Base-by-base conservation (phyloP, 2,888 invertebrate species). In the Carpatolechia fugitivella region DNA sequence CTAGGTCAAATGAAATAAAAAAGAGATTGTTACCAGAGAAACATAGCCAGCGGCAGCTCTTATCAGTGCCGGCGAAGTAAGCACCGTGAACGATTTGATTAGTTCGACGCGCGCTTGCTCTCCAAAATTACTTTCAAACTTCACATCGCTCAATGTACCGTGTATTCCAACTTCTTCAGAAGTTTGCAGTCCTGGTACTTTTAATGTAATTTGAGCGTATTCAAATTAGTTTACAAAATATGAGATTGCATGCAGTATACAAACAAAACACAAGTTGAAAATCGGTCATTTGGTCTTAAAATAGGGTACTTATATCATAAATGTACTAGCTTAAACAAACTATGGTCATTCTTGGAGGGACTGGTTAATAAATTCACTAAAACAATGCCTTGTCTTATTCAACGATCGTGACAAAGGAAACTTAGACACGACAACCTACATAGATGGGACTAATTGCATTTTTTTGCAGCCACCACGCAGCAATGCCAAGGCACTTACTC, bases 401-500 rank as follows among this genome's bases (percentile, higher is more conserved):
- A 72, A 74, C 70, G 84, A 74, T 71, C 84, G 77, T 86, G 86
- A 90, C 89, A 88, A 87, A 88, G 86, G 80, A 80, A 80, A 80
- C 85, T 82, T 80, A 78, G 75, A 68, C 72, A 72, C 76, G 74
- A 69, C 71, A 78, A 64, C 77, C 77, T 78, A 57, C 80, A 77
- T 73, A 78, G 78, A 79, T 78, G 76, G 52, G 72, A 71, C 76
- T 88, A 88, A 89, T 87, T 89, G 78, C 82, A 76, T 75, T 88
- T 88, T 24, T 89, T 88, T 88, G 73, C 83, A 73, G 82, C 79
- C 82, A 80, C 73, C 73, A 68, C 72, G 75, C 70, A 82, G 84
- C 85, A 84, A 82, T 82, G 80, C 83, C 88, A 87, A 88, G 87
- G 88, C 79, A 87, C 85, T 87, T 85, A 87, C 86, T 86, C 87